These are phyloP conservation scores for Manis pentadactyla DNA, from an alignment of 2,797 vertebrate genomes.

Conservation along the genomic window DNA sequence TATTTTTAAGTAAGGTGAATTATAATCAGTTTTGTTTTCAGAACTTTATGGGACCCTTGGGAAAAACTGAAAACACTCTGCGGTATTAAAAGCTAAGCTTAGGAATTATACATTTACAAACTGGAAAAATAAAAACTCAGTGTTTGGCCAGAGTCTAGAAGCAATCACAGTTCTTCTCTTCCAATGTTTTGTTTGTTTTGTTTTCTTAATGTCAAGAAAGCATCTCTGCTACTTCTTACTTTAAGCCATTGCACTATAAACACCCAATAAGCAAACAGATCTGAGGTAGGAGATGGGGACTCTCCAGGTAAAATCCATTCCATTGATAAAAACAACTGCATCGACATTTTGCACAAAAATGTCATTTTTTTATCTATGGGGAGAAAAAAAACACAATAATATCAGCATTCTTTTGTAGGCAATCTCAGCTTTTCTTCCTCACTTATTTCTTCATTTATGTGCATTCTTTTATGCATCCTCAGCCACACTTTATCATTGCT, in stretches of 20 bases:
- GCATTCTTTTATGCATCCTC: neutral
- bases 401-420: neutral
- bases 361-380: neutral
- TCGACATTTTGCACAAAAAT: neutral
- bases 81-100: neutral
- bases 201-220: neutral
- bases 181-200: neutral
- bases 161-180: neutral
- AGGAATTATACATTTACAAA: neutral
- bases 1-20: constrained; percentile 39
- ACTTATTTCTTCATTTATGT: neutral
- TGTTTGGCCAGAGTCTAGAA: neutral
- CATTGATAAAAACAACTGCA: neutral
- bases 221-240: neutral
- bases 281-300: neutral
- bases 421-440: neutral
- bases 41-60: neutral
- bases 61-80: neutral
- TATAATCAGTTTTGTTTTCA: neutral
- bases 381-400: neutral
- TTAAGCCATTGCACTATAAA: neutral
- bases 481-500: neutral
- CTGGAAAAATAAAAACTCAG: neutral
- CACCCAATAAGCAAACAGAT: neutral
- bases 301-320: neutral